Percentiles rank a stretch among this genome's conserved stretches.
These are phyloP conservation scores for Calameuta filiformis DNA, from an alignment of 2,888 invertebrate species.

Conservation along the genomic window DNA sequence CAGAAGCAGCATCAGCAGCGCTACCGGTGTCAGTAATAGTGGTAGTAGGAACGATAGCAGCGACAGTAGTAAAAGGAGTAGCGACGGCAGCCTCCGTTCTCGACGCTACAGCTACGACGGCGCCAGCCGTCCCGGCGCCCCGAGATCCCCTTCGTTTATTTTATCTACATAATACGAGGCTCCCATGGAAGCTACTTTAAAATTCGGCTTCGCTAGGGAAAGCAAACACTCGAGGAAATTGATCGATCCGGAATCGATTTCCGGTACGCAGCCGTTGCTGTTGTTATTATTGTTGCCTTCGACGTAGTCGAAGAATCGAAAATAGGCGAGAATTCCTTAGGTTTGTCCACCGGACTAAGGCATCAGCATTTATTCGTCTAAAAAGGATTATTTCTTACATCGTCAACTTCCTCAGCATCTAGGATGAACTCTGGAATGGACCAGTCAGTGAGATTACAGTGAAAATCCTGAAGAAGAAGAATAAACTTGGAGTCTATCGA, in stretches of 20 bases:
- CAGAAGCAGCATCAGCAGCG: background rate
- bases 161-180: constrained; percentile 39
- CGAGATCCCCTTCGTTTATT: constrained; percentile 46
- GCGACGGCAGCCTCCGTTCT: constrained; percentile 10
- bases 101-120: constrained; percentile 32
- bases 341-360: too few species aligned
- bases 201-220: background rate
- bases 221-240: constrained; percentile 12
- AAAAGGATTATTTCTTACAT: too few species aligned
- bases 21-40: too few species aligned
- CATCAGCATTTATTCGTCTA: too few species aligned
- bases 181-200: constrained; percentile 19
- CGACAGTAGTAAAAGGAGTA: background rate
- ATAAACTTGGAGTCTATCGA: too few species aligned
- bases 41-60: too few species aligned
- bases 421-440: too few species aligned
- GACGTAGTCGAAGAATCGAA: constrained; percentile 19
- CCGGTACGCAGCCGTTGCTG: constrained; percentile 1
- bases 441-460: too few species aligned
- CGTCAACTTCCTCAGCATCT: too few species aligned
- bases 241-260: constrained; percentile 34
- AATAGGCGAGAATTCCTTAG: background rate
- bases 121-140: constrained; percentile 57
- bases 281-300: constrained; percentile 5
- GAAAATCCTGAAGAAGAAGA: too few species aligned